Evolutionary conservation across 2,888 invertebrate species (phyloP), one percentile per base, ranked within the genome.

Genomic region (Ferdinandea cuprea): DNA sequence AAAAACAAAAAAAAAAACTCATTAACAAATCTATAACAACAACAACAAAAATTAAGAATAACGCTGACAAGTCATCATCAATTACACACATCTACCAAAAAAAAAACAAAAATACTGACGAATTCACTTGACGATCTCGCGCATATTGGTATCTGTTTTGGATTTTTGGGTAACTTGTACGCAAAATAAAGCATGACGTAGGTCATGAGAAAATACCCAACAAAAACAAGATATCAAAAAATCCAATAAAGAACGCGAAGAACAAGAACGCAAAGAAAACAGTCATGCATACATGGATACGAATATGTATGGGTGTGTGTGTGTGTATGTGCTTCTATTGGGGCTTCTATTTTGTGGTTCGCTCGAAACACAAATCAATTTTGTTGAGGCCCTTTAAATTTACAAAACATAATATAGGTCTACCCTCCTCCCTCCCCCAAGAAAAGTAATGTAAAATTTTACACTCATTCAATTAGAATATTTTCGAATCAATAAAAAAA

Each of bases 161-260:
- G 35, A 52, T 44, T 9, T 44, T 42, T 52, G 7, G 19, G 19
- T n/a, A n/a, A n/a, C 44, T 17, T 30, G 17, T 19, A 44, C 44
- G 59, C 44, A 17, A 32, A 48, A 40, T 19, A 58, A 66, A 66
- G 69, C 54, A 69, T 69, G 54, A 63, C 76, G 71, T 77, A 63
- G 77, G 71, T 77, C 77, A 71, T 71, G 63, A 63, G 63, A 63
- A 71, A 63, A 65, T 15, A 58, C 28, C 65, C 65, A 40, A 46
- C 2, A 25, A 25, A 17, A 46, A 25, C 25, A 25, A 25, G 25
- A 25, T 25, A n/a, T n/a, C n/a, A 25, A 25, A 25, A 25, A 2
- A 25, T 25, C 5, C 5, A 25, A 25, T 25, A 25, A 2, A 25
- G 25, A 25, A n/a, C n/a, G n/a, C n/a, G n/a, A 25, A 25, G 5